A percentile compares a stretch with the other conserved stretches of the same genome.
Evolutionary conservation across 1,140 invertebrate genomes (phyloP).

Genomic region (Matsumurasca onukii): DNA sequence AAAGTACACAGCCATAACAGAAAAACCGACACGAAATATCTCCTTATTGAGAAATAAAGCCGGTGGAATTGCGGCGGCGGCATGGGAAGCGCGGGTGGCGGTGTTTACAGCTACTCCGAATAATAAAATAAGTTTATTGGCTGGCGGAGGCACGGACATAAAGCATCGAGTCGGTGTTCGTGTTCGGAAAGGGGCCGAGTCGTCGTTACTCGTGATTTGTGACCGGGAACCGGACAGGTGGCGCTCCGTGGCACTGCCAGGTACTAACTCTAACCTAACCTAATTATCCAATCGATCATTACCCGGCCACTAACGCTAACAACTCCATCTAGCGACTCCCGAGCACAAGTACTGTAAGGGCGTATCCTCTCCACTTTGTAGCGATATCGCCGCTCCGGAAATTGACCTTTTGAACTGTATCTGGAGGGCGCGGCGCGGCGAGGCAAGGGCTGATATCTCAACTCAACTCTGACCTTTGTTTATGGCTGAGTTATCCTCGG

Average conservation of each 20-base stretch:
- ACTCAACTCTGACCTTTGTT: too few relatives aligned
- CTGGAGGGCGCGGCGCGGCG: not conserved
- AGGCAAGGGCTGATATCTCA: not conserved
- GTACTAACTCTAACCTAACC: conserved; percentile 27
- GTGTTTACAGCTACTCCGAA: conserved; percentile 14
- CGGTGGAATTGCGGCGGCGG: too few relatives aligned
- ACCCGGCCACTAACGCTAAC: conserved; percentile 12
- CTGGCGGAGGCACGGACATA: not conserved
- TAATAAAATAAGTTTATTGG: conserved; percentile 25
- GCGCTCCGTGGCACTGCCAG: conserved; percentile 10
- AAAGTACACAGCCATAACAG: too few relatives aligned
- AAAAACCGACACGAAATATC: too few relatives aligned
- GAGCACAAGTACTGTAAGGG: not conserved
- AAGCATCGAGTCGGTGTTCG: conserved; percentile 2
- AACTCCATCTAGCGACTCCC: conserved; percentile 7
- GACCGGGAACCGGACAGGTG: conserved; percentile 19
- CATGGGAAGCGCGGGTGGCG: not conserved
- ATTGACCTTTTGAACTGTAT: not conserved
- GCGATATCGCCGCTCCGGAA: not conserved
- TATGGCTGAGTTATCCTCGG: too few relatives aligned
- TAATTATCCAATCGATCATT: conserved; percentile 24
- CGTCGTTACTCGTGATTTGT: conserved; percentile 21
- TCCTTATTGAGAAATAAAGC: too few relatives aligned
- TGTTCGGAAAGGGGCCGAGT: not conserved
- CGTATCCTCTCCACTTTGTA: not conserved